A percentile compares a stretch with the other conserved stretches of the same genome.
Evolutionary conservation across 2,113 vertebrate species (phyloP).

Genomic region (Neogale vison): DNA sequence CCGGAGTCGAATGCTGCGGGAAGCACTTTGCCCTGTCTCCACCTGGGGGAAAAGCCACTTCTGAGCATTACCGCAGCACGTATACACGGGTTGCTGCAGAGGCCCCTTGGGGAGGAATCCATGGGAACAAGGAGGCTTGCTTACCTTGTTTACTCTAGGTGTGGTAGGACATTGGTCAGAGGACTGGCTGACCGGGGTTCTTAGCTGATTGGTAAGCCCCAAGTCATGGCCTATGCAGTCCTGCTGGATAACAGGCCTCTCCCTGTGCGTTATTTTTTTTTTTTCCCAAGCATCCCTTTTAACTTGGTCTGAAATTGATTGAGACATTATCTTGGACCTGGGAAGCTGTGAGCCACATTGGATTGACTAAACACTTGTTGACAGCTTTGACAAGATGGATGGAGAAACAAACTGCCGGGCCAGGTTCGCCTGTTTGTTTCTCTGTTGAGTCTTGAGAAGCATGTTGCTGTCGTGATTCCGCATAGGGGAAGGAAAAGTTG

Average conservation of each 20-base stretch:
- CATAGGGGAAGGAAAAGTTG: not conserved
- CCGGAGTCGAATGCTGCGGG: not conserved
- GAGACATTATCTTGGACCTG: constrained; percentile 67
- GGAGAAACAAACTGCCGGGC: constrained; percentile 69
- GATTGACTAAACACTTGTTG: constrained; percentile 83
- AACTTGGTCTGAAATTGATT: constrained; percentile 83
- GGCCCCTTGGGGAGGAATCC: not conserved
- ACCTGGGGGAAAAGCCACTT: constrained; percentile 31
- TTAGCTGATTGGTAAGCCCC: constrained; percentile 82
- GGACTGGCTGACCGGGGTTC: constrained; percentile 77
- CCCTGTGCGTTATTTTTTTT: constrained; percentile 71
- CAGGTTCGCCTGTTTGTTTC: constrained; percentile 77
- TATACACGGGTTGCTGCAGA: not conserved
- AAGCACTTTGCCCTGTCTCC: not conserved
- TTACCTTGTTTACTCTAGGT: constrained; percentile 72
- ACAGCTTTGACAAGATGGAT: constrained; percentile 82
- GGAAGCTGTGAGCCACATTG: constrained; percentile 73
- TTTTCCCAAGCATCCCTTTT: constrained; percentile 70
- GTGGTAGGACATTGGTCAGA: constrained; percentile 31
- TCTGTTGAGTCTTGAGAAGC: constrained; percentile 22
- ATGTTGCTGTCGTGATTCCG: not conserved
- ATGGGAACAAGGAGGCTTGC: constrained; percentile 46
- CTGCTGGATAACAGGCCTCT: constrained; percentile 75
- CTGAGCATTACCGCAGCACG: constrained; percentile 46
- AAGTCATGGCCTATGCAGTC: constrained; percentile 81